These are phyloP conservation scores for Dipodomys merriami DNA, from an alignment of 2,113 vertebrate species.

Conservation along the genomic window DNA sequence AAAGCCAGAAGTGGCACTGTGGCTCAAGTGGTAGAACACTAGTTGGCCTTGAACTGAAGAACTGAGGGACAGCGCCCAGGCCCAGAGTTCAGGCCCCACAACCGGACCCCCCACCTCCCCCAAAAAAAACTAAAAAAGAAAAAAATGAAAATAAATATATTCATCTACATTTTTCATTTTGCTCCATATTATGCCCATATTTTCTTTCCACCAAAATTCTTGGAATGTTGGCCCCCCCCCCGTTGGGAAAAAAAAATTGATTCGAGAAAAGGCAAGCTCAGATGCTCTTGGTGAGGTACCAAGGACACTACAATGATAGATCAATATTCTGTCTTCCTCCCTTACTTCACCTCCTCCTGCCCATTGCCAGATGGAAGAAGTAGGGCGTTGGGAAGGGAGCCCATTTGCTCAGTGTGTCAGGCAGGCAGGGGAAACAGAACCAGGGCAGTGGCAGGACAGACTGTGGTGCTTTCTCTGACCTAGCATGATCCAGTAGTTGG, in stretches of 20 bases:
- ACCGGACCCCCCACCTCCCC: no score
- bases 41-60: no score
- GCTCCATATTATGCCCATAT: neutral
- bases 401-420: neutral
- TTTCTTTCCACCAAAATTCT: neutral
- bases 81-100: no score
- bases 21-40: no score
- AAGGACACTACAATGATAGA: neutral
- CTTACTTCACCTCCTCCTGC: neutral
- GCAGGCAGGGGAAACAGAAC: neutral
- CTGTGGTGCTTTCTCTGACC: neutral
- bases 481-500: neutral
- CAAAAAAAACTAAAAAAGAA: neutral
- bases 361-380: neutral
- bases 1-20: no score
- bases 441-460: neutral
- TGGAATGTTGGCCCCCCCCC: neutral
- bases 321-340: neutral
- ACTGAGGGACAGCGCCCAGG: no score
- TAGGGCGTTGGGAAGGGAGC: neutral
- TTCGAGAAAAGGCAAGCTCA: neutral
- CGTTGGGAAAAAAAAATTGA: neutral
- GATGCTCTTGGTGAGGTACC: neutral
- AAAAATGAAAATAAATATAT: neutral
- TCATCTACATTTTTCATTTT: slow-evolving; percentile 20